A percentile compares a stretch with the other conserved stretches of the same genome.
Conservation (phyloP, 2,113 vertebrate species). For the Prochilodus magdalenae region DNA sequence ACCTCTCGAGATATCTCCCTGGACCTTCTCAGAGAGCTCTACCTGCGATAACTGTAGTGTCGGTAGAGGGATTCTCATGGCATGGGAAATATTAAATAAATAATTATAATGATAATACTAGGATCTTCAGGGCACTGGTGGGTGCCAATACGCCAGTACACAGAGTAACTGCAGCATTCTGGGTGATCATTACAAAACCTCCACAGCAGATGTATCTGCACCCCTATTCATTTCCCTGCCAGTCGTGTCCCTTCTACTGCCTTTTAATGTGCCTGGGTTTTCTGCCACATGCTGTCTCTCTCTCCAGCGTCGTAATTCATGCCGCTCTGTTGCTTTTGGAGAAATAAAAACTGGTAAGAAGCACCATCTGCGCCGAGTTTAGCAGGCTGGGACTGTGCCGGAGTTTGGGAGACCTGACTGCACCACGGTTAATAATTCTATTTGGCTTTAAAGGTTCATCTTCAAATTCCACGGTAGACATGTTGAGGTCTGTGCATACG, state of each 20-base stretch:
- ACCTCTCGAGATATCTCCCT: too few species aligned
- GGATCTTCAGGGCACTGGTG: neutral
- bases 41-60: too few species aligned
- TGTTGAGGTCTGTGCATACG: too few species aligned
- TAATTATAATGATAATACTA: too few species aligned
- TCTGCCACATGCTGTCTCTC: neutral
- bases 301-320: neutral
- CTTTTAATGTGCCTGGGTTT: neutral
- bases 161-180: neutral
- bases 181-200: neutral
- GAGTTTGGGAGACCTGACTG: too few species aligned
- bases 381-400: too few species aligned
- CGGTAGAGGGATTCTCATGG: neutral
- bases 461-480: too few species aligned
- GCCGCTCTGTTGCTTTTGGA: neutral
- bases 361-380: neutral
- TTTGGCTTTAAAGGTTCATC: too few species aligned
- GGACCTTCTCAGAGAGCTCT: too few species aligned
- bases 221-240: neutral
- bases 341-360: neutral
- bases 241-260: neutral
- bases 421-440: too few species aligned
- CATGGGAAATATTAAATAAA: too few species aligned
- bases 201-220: neutral
- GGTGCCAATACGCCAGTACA: neutral